Evolutionary conservation across 1,140 invertebrate genomes (phyloP).

Genomic region (Neodiprion lecontei): DNA sequence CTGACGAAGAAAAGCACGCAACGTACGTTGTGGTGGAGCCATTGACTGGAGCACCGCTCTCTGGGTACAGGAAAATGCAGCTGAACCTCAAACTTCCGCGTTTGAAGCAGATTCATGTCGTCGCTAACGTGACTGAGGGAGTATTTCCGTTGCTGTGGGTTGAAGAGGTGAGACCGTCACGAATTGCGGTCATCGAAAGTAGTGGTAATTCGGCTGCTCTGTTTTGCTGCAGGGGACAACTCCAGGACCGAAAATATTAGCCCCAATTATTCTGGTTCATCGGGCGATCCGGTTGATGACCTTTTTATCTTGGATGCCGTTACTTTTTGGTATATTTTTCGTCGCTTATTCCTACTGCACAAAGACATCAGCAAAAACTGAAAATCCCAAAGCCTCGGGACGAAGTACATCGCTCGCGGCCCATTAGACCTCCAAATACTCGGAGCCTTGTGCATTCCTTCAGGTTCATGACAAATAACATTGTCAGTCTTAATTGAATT

Average conservation of each 20-base stretch:
- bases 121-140: slow-evolving; percentile 36
- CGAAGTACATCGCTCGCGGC: background rate
- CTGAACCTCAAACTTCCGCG: slow-evolving; percentile 28
- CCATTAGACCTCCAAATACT: background rate
- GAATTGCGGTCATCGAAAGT: background rate
- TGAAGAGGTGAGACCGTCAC: slow-evolving; percentile 27
- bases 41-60: slow-evolving; percentile 32
- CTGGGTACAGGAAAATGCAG: slow-evolving; percentile 32
- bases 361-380: background rate
- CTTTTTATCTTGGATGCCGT: slow-evolving; percentile 6
- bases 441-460: background rate
- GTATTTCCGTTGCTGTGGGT: slow-evolving; percentile 39
- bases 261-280: background rate
- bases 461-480: background rate
- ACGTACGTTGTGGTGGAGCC: slow-evolving; percentile 36
- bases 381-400: background rate
- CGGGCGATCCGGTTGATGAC: background rate
- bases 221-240: background rate
- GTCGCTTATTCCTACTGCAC: background rate
- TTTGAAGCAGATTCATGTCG: slow-evolving; percentile 20
- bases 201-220: background rate
- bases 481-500: background rate
- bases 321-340: slow-evolving; percentile 2
- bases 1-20: slow-evolving; percentile 31
- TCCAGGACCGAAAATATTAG: background rate